Evolutionary conservation across 2,888 invertebrate species (phyloP).

Genomic region (Rhodophaea formosa): DNA sequence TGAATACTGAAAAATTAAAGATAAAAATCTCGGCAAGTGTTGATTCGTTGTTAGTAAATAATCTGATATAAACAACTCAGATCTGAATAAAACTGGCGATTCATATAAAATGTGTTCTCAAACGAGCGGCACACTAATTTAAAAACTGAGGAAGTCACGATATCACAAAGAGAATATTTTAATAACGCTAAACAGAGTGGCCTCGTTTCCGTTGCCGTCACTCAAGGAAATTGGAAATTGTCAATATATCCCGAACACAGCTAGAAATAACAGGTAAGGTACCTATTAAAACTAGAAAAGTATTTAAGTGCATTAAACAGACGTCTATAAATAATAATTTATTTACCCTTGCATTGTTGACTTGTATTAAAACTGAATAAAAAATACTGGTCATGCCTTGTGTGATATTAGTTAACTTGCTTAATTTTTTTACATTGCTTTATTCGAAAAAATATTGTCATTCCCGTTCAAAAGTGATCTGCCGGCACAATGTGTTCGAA

Average conservation of each 20-base stretch:
- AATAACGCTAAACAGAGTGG: slow-evolving; percentile 66
- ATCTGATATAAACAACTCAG: neutral
- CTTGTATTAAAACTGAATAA: too few species aligned
- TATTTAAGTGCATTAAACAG: too few species aligned
- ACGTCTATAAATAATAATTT: too few species aligned
- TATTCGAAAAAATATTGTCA: too few species aligned
- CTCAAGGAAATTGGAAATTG: slow-evolving; percentile 17
- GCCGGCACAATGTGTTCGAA: too few species aligned
- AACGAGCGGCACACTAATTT: slow-evolving; percentile 27
- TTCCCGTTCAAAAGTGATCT: too few species aligned
- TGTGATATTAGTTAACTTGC: too few species aligned
- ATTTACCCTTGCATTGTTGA: too few species aligned
- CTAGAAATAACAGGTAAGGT: neutral
- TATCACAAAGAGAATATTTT: slow-evolving; percentile 54
- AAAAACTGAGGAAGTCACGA: slow-evolving; percentile 33
- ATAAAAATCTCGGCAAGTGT: neutral
- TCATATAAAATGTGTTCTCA: slow-evolving; percentile 10
- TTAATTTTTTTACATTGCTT: too few species aligned
- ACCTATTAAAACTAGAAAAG: neutral
- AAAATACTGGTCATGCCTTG: too few species aligned
- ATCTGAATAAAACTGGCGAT: slow-evolving; percentile 6
- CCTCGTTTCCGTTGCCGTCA: slow-evolving; percentile 50
- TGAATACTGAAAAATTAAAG: neutral
- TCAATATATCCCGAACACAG: slow-evolving; percentile 10
- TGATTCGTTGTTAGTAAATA: neutral